Evolutionary conservation across 2,797 vertebrate genomes (phyloP), one percentile per base, ranked within the genome.

Genomic region (Epinephelus malabaricus): DNA sequence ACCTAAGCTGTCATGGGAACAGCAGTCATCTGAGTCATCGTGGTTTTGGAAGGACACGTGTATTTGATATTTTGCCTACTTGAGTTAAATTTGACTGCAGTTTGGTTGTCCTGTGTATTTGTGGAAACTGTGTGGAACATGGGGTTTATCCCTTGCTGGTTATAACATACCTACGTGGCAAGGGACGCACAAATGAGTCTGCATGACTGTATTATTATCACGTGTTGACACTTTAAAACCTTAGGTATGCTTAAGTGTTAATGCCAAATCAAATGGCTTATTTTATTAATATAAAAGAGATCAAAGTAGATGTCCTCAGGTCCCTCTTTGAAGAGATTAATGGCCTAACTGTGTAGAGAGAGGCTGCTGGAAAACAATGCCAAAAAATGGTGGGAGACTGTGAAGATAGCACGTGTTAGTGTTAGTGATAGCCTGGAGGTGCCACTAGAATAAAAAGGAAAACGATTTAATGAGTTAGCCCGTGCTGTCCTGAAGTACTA

Each of bases 1-100:
- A 85, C 88, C 87, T 85, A 76, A 85, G 78, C 86, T 88, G 89
- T 89, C 90, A 85, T 72, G 56, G 63, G 79, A 81, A 49, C 73
- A 80, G 78, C 68, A 77, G 67, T 86, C 86, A 88, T 86, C 82
- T 81, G 76, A 93, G 86, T 88, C 86, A 87, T 74, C 21, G 61
- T 75, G 81, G 73, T 84, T 91, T 87, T 83, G 63, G 83, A 86
- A 92, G 89, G 91, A 82, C 82, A 79, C 54, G 72, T 53, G 27
- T 65, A 78, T 88, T 71, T 53, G 67, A 87, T 89, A 78, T 88
- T 92, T 90, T 89, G 79, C 76, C 51, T 64, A 61, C 78, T 81
- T 70, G 60, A 66, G 87, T 82, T 65, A 62, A 82, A 81, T 79
- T 59, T 85, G 60, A 82, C 80, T 55, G 70, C 75, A 71, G 75